Evolutionary conservation across 2,797 vertebrate species (phyloP), one percentile per base, ranked within the genome.

Genomic region (Coracias cyanogaster): DNA sequence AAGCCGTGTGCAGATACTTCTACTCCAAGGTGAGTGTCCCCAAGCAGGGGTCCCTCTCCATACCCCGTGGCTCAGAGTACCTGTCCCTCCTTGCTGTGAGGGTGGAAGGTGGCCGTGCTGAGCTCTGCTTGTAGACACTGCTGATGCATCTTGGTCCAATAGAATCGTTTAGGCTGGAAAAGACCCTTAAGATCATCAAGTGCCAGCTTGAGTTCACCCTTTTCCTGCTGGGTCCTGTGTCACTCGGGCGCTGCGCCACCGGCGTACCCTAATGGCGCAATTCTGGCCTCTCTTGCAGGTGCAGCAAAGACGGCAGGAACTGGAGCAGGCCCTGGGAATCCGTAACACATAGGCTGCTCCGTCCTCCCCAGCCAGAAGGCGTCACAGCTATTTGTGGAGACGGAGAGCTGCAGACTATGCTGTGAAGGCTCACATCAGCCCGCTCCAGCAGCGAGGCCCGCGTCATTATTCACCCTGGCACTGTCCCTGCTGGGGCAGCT

Each of bases 291-390:
- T 95, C 72, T 90, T 94, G 60, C 97, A 99, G 99, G 99, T 99
- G 93, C 99, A 99, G 97, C 99, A 99, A 97, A 98, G 99, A 94
- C 98, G 99, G 81, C 99, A 99, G 98, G 99, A 99, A 95, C 67
- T 99, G 98, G 99, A 99, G 97, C 99, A 99, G 98, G 99, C 99
- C 39, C 98, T 99, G 66, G 99, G 99, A 52, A 99, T 99, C 98
- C 98, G 99, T 92, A 99, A 99, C 98, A 99, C 99, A 98, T 99
- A 99, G 96, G 79, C 92, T 62, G 81, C 93, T 93, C 92, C 5
- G 33, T 84, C 57, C 88, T 95, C 73, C 94, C 94, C 89, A 28
- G 39, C 67, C 73, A 62, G 93, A 84, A 57, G 85, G 82, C 91
- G 79, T 74, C 93, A 18, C 89, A 77, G 91, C 90, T 87, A 17